These are phyloP conservation scores for Oreochromis mossambicus DNA, from an alignment of 2,797 vertebrate species.

Conservation along the genomic window DNA sequence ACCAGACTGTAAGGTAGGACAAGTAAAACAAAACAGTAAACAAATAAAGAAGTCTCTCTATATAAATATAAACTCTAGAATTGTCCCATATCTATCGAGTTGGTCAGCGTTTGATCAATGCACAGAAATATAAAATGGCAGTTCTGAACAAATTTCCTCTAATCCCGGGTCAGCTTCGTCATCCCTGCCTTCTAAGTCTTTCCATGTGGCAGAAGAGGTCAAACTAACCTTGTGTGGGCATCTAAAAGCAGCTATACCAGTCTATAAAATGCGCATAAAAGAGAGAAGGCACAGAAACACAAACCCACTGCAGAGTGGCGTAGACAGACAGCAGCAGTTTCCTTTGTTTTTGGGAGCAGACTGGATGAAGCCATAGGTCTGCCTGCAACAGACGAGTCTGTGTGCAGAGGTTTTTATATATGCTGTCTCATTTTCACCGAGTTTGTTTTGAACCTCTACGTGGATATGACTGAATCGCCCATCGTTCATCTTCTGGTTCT, in stretches of 20 bases:
- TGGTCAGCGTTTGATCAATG: slow-evolving; percentile 49
- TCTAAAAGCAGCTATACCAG: slow-evolving; percentile 50
- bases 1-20: slow-evolving; percentile 67
- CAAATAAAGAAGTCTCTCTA: slow-evolving; percentile 65
- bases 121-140: slow-evolving; percentile 65
- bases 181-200: slow-evolving; percentile 10
- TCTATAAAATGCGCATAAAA: slow-evolving; percentile 73
- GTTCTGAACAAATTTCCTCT: slow-evolving; percentile 35
- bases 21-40: slow-evolving; percentile 56
- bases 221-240: slow-evolving; percentile 36
- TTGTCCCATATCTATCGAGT: slow-evolving; percentile 47
- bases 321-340: slow-evolving; percentile 60
- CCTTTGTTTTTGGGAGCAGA: slow-evolving; percentile 35
- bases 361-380: slow-evolving; percentile 48
- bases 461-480: not conserved
- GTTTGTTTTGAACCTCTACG: slow-evolving; percentile 11
- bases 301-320: slow-evolving; percentile 64
- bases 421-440: slow-evolving; percentile 7
- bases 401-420: slow-evolving; percentile 19
- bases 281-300: slow-evolving; percentile 82
- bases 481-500: not conserved
- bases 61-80: slow-evolving; percentile 78
- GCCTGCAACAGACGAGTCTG: slow-evolving; percentile 28
- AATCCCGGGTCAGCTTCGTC: slow-evolving; percentile 14
- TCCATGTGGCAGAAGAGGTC: slow-evolving; percentile 21